Evolutionary conservation across 2,113 vertebrate genomes (phyloP).

Genomic region (Cynopterus brachyotis): DNA sequence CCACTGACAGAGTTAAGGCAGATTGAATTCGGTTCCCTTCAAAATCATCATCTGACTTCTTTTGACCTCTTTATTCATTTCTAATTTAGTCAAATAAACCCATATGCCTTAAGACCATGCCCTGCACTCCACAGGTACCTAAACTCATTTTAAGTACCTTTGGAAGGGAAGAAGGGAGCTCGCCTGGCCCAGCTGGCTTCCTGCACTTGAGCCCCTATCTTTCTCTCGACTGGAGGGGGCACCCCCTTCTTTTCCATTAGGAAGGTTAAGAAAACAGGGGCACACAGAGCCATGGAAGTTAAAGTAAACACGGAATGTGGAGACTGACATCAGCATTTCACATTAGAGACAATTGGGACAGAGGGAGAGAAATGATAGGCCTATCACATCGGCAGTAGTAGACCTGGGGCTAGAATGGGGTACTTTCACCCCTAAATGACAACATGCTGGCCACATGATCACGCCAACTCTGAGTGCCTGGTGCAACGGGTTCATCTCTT

Average conservation of each 20-base stretch:
- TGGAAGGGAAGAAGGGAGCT: neutral
- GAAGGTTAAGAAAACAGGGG: neutral
- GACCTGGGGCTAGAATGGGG: neutral
- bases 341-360: neutral
- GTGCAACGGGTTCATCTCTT: neutral
- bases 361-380: neutral
- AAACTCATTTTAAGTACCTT: conserved; percentile 19
- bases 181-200: neutral
- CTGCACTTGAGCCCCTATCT: neutral
- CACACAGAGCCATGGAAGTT: neutral
- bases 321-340: neutral
- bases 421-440: neutral
- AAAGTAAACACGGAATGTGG: neutral
- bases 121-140: neutral
- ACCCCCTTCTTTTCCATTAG: neutral
- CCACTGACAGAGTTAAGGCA: conserved; percentile 11
- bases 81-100: conserved; percentile 72
- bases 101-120: conserved; percentile 44
- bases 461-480: neutral
- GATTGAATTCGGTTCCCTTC: conserved; percentile 39
- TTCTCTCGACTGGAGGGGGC: neutral
- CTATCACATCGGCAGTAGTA: neutral
- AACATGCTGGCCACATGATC: neutral
- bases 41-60: conserved; percentile 48
- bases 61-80: conserved; percentile 72